These are phyloP conservation scores for Gisinianus flammeolus DNA, from an alignment of 2,888 invertebrate species.

Conservation along the genomic window DNA sequence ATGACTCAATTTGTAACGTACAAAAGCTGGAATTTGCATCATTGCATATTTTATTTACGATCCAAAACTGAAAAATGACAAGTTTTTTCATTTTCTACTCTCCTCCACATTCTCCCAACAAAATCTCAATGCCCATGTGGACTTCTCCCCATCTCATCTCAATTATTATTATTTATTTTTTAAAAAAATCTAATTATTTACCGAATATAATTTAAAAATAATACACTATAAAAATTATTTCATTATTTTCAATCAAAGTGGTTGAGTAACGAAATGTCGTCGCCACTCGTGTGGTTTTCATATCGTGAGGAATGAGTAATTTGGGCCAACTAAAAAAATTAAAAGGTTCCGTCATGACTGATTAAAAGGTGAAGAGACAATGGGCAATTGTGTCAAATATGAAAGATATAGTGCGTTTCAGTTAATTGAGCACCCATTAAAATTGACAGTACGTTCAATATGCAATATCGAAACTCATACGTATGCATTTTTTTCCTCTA, in stretches of 20 bases:
- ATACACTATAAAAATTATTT: not conserved
- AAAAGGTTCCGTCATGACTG: not conserved
- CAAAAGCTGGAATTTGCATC: not conserved
- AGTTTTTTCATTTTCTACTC: too few relatives aligned
- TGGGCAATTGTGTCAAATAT: slow-evolving; percentile 32
- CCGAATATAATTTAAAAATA: not conserved
- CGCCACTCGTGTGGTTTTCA: not conserved
- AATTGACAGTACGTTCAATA: not conserved
- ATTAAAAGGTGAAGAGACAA: slow-evolving; percentile 1
- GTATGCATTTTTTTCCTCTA: not conserved
- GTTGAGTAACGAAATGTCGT: not conserved
- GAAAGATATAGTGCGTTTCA: slow-evolving; percentile 4
- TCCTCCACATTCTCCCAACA: not conserved
- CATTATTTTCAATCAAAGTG: not conserved
- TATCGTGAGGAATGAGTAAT: too few relatives aligned
- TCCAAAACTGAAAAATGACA: not conserved
- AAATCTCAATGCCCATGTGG: too few relatives aligned
- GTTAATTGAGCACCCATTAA: slow-evolving; percentile 25
- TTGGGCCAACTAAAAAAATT: not conserved
- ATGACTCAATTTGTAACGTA: not conserved
- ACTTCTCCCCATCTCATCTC: too few relatives aligned
- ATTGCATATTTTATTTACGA: not conserved
- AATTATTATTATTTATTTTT: not conserved
- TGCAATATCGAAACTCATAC: not conserved
- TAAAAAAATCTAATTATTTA: not conserved